Base-by-base conservation (phyloP, 2,797 vertebrate species). In the Novumbra hubbsi region DNA sequence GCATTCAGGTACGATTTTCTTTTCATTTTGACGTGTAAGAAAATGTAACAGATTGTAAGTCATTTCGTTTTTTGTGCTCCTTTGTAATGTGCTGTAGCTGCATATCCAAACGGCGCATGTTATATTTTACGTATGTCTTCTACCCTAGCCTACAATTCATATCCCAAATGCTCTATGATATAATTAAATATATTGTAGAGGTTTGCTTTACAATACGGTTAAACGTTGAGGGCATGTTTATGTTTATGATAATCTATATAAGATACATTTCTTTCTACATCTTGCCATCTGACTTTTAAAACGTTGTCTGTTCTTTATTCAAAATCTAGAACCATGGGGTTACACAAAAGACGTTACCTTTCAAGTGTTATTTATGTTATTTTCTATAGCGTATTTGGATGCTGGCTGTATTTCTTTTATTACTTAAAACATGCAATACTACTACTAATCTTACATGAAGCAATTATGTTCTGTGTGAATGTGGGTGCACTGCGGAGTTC, bases 1-100 rank as follows among this genome's bases (percentile, higher is more conserved):
- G 79, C 87, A 80, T 85, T 87, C 77, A 91, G 91, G 91, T 92
- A 92, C 4, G 87, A 45, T 88, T 55, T 27, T 32, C 38, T 12
- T 70, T 11, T 3, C 9, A 70, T 50, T 55, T 28, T 12, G 55
- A 27, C 55, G 11, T 16, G 48, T 28, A 17, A 11, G 28, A 32
- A 30, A 65, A 30, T 16, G 5, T 6, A 30, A 32, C 16, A 16
- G 19, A 28, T 32, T 30, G 17, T 17, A 1, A 65, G 15, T 8
- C 28, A 65, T 34, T 34, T 28, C 15, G 55, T 21, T 60, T 60
- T 60, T 60, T 4, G n/a, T 60, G 15, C 14, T 11, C 63, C 15
- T 4, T 2, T 19, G 19, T 64, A 64, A 64, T 64, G 28, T 64
- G 24, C 24, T 68, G 19, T 45, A 48, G 38, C 14, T 68, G 34